Conservation (phyloP, 1,140 invertebrate genomes). For the Eufriesea mexicana region DNA sequence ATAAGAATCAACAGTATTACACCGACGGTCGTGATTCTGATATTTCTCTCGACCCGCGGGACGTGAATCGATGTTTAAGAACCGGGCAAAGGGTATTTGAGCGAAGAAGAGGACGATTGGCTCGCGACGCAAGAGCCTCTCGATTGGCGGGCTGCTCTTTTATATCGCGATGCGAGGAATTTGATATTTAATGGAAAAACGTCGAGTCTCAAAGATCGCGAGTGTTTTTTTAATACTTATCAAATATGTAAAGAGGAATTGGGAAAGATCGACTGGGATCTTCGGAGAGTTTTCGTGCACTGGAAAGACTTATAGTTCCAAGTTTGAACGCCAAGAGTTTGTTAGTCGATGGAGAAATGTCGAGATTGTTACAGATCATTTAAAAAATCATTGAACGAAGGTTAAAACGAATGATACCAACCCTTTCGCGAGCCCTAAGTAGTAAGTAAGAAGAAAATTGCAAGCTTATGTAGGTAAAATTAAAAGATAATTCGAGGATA, state of each 20-base stretch:
- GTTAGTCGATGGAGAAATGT: background rate
- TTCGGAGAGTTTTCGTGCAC: background rate
- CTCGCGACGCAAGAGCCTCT: background rate
- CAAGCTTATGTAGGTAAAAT: too few species aligned
- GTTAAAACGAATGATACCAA: too few species aligned
- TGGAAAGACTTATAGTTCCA: background rate
- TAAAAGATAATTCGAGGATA: too few species aligned
- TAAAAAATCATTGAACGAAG: background rate
- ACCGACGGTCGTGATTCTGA: background rate
- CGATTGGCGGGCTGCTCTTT: conserved; percentile 3
- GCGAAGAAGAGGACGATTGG: background rate
- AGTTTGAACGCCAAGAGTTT: background rate
- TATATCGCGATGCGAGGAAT: background rate
- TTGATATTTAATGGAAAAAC: background rate
- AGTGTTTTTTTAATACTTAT: background rate
- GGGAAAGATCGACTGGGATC: background rate
- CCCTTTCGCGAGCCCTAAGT: too few species aligned
- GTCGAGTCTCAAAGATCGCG: background rate
- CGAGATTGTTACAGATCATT: background rate
- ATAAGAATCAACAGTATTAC: conserved; percentile 34
- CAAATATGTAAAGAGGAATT: background rate
- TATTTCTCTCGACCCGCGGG: background rate
- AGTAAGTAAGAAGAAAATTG: too few species aligned
- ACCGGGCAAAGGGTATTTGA: conserved; percentile 1
- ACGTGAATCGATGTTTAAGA: conserved; percentile 36